Conservation (phyloP, 92 coral and sea anemone genomes). For the Bergia sp. region DNA sequence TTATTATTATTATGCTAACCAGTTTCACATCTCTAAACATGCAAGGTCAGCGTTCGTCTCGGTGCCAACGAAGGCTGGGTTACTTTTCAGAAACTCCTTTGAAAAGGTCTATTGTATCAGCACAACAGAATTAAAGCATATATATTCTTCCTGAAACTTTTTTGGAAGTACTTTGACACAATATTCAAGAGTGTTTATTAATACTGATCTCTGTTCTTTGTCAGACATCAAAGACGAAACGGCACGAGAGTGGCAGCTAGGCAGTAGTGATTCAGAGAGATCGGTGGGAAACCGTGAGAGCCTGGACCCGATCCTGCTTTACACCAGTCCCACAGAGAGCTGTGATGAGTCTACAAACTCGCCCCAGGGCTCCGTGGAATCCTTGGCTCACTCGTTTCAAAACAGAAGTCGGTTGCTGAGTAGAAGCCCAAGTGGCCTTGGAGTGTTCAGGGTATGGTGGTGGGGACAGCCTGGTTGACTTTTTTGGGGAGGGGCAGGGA, state of each 20-base stretch:
- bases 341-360: constrained; percentile 31
- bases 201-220: neutral
- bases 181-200: too few relatives aligned
- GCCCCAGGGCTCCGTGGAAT: constrained; percentile 65
- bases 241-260: constrained; percentile 47
- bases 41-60: too few relatives aligned
- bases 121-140: too few relatives aligned
- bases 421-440: constrained; percentile 84
- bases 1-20: too few relatives aligned
- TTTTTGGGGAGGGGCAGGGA: neutral
- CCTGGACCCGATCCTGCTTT: constrained; percentile 59
- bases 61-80: too few relatives aligned
- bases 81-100: too few relatives aligned
- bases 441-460: constrained; percentile 79
- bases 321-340: constrained; percentile 55
- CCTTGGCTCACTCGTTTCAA: constrained; percentile 58
- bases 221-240: constrained; percentile 1
- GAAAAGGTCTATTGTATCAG: too few relatives aligned
- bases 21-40: too few relatives aligned
- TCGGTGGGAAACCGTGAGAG: constrained; percentile 41
- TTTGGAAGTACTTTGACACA: neutral
- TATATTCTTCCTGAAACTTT: neutral
- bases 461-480: too few relatives aligned
- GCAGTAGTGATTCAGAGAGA: constrained; percentile 38
- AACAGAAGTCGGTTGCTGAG: constrained; percentile 88